Percentiles rank a stretch among this genome's conserved stretches.
Evolutionary conservation across 2,797 vertebrate genomes (phyloP).

Genomic region (Lates japonicus): DNA sequence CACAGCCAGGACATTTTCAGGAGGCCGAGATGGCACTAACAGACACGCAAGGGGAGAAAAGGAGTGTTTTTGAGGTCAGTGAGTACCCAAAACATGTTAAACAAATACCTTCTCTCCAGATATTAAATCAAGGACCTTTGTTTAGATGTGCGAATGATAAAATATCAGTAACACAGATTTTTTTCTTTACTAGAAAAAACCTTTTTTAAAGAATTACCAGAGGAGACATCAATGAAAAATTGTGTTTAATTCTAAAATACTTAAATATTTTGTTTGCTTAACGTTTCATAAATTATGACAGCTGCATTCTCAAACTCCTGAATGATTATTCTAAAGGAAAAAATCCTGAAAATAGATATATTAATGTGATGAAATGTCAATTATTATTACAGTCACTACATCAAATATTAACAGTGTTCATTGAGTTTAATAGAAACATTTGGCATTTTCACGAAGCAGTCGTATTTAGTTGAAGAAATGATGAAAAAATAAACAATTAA

Average conservation of each 20-base stretch:
- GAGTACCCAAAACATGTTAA: background rate
- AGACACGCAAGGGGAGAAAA: background rate
- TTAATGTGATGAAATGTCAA: background rate
- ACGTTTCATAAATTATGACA: background rate
- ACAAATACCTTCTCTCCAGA: background rate
- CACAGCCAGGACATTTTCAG: conserved; percentile 95
- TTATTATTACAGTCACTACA: background rate
- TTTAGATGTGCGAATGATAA: background rate
- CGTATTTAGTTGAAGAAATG: background rate
- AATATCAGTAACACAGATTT: background rate
- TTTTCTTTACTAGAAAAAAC: background rate
- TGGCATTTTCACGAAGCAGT: background rate
- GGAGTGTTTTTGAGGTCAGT: background rate
- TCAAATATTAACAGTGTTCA: background rate
- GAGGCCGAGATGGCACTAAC: conserved; percentile 95
- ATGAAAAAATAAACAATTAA: background rate
- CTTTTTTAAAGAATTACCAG: background rate
- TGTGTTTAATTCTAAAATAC: background rate
- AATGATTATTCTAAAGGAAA: background rate
- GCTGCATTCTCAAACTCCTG: background rate
- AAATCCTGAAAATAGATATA: background rate
- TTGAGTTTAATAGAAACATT: background rate
- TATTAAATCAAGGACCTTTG: background rate
- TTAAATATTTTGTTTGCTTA: background rate
- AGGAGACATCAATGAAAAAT: background rate